A percentile compares a stretch with the other conserved stretches of the same genome.
These are phyloP conservation scores for Cataglyphis hispanica DNA, from an alignment of 1,140 invertebrate genomes.

Conservation along the genomic window DNA sequence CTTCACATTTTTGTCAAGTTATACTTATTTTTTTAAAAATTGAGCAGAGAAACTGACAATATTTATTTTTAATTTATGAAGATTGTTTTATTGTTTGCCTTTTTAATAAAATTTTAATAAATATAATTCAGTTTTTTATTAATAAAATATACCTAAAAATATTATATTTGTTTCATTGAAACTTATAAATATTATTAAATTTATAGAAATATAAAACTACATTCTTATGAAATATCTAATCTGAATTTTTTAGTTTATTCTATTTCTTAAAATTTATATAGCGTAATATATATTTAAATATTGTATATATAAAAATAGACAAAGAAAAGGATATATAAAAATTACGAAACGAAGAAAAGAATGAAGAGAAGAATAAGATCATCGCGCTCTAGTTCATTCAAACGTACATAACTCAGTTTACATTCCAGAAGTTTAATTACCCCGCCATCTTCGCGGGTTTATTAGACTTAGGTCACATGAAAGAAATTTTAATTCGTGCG, in stretches of 20 bases:
- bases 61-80: background rate
- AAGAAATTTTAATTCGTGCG: slow-evolving; percentile 69
- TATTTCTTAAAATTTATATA: background rate
- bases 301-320: too few relatives aligned
- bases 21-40: background rate
- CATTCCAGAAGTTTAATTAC: slow-evolving; percentile 70
- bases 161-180: background rate
- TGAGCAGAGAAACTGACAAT: background rate
- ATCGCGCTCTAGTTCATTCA: slow-evolving; percentile 35
- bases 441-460: slow-evolving; percentile 52
- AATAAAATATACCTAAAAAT: slow-evolving; percentile 1
- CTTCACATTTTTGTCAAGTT: background rate
- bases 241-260: background rate
- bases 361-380: background rate
- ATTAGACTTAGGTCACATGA: slow-evolving; percentile 56
- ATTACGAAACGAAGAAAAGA: too few relatives aligned
- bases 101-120: background rate
- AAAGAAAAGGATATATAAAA: too few relatives aligned
- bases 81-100: background rate
- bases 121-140: background rate
- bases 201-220: background rate
- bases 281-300: background rate
- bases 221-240: too few relatives aligned
- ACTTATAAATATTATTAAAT: background rate
- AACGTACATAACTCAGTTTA: slow-evolving; percentile 42